A percentile compares a stretch with the other conserved stretches of the same genome.
Conservation (phyloP, 2,888 invertebrate genomes). For the Trypoxylon attenuatum region DNA sequence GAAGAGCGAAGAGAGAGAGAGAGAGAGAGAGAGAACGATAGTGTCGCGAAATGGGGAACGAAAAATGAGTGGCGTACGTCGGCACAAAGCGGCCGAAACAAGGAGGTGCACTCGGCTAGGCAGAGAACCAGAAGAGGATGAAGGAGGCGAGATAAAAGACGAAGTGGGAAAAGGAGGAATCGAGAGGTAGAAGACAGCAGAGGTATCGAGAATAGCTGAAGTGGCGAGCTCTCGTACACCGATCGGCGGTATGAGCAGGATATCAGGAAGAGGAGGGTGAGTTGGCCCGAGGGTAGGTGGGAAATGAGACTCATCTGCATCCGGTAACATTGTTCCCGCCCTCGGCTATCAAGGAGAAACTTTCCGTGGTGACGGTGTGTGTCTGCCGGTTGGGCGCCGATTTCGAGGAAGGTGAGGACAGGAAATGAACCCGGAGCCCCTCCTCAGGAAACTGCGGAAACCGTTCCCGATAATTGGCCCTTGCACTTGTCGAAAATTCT, state of each 20-base stretch:
- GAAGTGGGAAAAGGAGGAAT: too few species aligned
- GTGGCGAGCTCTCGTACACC: constrained; percentile 9
- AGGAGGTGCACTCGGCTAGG: too few species aligned
- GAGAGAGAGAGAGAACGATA: too few species aligned
- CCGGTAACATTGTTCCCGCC: constrained; percentile 56
- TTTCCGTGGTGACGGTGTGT: constrained; percentile 28
- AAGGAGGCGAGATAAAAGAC: constrained; percentile 2
- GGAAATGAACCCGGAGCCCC: constrained; percentile 62
- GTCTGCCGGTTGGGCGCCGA: constrained; percentile 29
- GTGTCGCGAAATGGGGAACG: too few species aligned
- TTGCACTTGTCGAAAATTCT: constrained; percentile 63
- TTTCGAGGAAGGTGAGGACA: constrained; percentile 59
- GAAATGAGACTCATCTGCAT: constrained; percentile 63
- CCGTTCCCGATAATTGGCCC: constrained; percentile 63
- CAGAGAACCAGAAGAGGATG: too few species aligned
- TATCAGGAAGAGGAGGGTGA: constrained; percentile 31
- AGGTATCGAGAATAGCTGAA: background rate
- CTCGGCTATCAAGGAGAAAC: constrained; percentile 47
- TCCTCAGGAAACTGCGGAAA: constrained; percentile 58
- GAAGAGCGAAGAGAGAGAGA: constrained; percentile 1
- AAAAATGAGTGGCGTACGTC: too few species aligned
- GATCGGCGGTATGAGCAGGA: constrained; percentile 13
- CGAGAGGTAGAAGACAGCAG: too few species aligned
- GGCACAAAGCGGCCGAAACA: background rate
- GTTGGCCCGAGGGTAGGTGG: constrained; percentile 37